These are phyloP conservation scores for Arizona elegans DNA, from an alignment of 2,113 vertebrate genomes.

Conservation along the genomic window DNA sequence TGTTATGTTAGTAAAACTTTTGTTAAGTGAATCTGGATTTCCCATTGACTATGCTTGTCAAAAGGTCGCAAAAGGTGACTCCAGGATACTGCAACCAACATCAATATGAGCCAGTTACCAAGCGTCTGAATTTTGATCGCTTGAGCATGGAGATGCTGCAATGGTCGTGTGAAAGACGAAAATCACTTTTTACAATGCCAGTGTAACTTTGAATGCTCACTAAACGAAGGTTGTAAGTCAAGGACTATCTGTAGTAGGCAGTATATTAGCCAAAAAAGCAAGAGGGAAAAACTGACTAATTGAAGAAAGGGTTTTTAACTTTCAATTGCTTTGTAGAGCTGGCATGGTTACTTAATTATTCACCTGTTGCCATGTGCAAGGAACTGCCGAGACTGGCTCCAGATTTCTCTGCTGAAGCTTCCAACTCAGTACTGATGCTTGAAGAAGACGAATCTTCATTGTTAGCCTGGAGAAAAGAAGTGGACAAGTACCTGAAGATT, in stretches of 20 bases:
- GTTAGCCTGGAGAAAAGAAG: neutral
- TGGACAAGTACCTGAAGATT: neutral
- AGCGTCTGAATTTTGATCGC: neutral
- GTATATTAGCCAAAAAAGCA: neutral
- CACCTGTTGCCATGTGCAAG: neutral
- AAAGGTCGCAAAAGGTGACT: neutral
- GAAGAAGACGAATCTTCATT: constrained; percentile 16
- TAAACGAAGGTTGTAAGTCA: neutral
- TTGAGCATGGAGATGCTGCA: neutral
- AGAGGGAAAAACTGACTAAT: neutral
- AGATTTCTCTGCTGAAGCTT: neutral
- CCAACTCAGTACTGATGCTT: constrained; percentile 10
- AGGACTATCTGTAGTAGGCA: neutral
- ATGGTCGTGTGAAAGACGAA: neutral
- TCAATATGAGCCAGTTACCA: neutral
- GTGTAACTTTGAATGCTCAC: neutral
- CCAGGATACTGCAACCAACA: neutral
- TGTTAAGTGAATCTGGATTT: neutral
- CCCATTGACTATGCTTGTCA: neutral
- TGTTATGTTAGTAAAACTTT: neutral
- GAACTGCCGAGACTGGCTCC: neutral
- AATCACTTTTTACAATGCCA: neutral
- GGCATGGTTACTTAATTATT: neutral
- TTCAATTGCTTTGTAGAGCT: neutral
- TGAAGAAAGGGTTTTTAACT: neutral